phyloP scores from a whole-genome alignment of 1,140 invertebrate genomes.

The Drosophila sp. region DNA sequence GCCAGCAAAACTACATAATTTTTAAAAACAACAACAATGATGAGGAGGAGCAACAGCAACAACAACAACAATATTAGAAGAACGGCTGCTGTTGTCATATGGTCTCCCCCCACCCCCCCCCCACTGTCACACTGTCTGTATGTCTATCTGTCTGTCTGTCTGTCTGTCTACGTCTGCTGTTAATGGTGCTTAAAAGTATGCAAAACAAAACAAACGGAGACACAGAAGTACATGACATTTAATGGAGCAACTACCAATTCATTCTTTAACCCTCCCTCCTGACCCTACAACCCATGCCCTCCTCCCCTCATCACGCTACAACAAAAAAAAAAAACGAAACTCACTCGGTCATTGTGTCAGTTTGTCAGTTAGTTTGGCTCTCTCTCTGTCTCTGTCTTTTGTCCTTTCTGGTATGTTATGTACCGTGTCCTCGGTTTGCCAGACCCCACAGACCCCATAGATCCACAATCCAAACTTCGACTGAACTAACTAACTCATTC shows the following conservation, averaged over 20 bases:
- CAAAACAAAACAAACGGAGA: constrained; percentile 39
- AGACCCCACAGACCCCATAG: background rate
- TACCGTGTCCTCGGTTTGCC: constrained; percentile 6
- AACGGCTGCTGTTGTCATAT: constrained; percentile 19
- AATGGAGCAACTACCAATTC: constrained; percentile 45
- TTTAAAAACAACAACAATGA: constrained; percentile 39
- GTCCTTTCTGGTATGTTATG: constrained; percentile 8
- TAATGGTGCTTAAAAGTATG: constrained; percentile 61
- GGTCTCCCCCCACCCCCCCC: background rate
- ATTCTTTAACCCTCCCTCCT: background rate
- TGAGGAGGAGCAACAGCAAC: constrained; percentile 13
- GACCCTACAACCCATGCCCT: background rate
- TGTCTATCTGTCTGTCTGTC: background rate
- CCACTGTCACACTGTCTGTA: background rate
- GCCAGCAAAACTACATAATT: constrained; percentile 50
- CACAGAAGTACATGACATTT: constrained; percentile 57
- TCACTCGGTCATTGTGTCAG: constrained; percentile 61
- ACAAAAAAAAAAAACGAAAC: constrained; percentile 3
- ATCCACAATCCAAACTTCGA: constrained; percentile 10
- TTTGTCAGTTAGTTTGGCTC: constrained; percentile 33
- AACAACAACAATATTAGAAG: constrained; percentile 24
- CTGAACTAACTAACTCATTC: constrained; percentile 23
- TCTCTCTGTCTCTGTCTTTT: background rate
- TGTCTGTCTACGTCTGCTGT: constrained; percentile 35
- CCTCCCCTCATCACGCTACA: background rate